These are phyloP conservation scores for Dryadula phaetusa DNA, from an alignment of 2,888 invertebrate genomes.

Conservation along the genomic window DNA sequence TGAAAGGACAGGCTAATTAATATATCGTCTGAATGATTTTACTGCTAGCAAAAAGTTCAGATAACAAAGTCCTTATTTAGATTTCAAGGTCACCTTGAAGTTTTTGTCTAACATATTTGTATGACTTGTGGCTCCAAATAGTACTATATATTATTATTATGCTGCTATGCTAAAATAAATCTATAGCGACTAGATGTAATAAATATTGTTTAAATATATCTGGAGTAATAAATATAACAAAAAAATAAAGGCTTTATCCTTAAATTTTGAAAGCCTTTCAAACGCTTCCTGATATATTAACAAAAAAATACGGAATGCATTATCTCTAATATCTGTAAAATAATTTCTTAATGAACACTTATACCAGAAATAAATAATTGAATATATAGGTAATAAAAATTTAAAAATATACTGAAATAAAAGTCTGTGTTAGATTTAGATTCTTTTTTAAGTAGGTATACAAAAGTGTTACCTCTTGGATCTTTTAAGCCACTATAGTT, in stretches of 20 bases:
- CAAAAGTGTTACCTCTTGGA: neutral
- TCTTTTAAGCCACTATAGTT: neutral
- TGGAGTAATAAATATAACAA: neutral
- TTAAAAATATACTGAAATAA: neutral
- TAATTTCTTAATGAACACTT: neutral
- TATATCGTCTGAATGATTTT: slow-evolving; percentile 3
- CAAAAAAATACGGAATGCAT: too few species aligned
- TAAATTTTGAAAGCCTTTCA: neutral
- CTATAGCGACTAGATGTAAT: slow-evolving; percentile 4
- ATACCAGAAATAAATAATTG: neutral
- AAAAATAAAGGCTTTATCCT: neutral
- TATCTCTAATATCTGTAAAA: neutral
- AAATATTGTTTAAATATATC: neutral
- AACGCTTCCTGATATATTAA: neutral
- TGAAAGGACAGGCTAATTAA: neutral
- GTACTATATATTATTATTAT: neutral
- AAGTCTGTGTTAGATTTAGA: neutral
- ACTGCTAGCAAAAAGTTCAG: neutral
- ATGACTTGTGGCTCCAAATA: neutral
- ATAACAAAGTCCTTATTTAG: slow-evolving; percentile 1
- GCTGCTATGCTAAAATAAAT: neutral
- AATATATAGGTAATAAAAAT: neutral
- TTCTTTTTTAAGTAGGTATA: neutral
- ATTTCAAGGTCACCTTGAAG: slow-evolving; percentile 17
- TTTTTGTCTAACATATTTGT: slow-evolving; percentile 6